Evolutionary conservation across 2,113 vertebrate genomes (phyloP).

Genomic region (Cettia cetti): DNA sequence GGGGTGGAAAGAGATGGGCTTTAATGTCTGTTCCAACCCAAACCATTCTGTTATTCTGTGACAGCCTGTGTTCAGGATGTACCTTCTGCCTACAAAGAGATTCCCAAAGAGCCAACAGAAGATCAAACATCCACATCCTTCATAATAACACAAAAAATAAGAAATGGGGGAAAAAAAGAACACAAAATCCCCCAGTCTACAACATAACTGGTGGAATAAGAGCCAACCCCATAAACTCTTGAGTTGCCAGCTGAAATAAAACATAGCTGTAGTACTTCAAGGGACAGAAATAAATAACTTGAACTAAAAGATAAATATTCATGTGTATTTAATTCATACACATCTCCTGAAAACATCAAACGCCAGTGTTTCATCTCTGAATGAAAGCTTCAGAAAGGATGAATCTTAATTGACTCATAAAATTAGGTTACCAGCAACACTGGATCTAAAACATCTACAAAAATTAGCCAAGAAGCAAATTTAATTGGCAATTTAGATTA

Average conservation of each 20-base stretch:
- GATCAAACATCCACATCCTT: not conserved
- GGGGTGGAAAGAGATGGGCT: rapidly evolving
- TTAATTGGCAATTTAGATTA: slow-evolving; percentile 19
- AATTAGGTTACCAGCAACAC: slow-evolving; percentile 48
- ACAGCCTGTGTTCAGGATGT: not conserved
- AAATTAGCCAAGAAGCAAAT: slow-evolving; percentile 32
- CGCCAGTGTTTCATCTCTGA: slow-evolving; percentile 49
- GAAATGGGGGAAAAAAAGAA: not conserved
- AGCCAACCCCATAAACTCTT: not conserved
- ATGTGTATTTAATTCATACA: slow-evolving; percentile 23
- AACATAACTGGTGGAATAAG: not conserved
- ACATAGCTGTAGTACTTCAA: slow-evolving; percentile 29
- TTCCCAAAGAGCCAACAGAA: not conserved
- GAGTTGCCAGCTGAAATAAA: slow-evolving; percentile 9
- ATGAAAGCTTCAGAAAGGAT: slow-evolving; percentile 32
- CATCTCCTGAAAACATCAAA: slow-evolving; percentile 34
- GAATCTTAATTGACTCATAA: slow-evolving; percentile 30
- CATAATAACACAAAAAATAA: not conserved
- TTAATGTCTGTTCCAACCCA: not conserved
- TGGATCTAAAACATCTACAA: not conserved
- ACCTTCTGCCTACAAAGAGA: not conserved
- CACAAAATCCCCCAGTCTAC: not conserved
- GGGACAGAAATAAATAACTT: slow-evolving; percentile 40
- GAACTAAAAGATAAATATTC: slow-evolving; percentile 47
- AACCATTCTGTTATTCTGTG: not conserved